phyloP scores from a whole-genome alignment of 2,797 vertebrate genomes.

The Sebastes iracundus region DNA sequence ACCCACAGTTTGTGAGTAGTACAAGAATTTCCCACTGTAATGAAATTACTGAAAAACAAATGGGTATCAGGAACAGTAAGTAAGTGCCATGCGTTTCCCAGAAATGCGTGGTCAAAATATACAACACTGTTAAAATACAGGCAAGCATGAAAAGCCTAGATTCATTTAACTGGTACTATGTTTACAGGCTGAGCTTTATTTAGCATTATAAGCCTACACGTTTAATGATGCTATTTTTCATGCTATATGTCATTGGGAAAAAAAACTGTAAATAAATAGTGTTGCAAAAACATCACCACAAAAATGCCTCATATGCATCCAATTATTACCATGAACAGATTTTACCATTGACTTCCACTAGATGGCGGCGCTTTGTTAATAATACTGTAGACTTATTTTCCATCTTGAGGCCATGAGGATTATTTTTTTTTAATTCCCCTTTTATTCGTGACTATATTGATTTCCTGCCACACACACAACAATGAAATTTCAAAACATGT shows the following conservation, averaged over 20 bases:
- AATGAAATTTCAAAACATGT: constrained; percentile 15
- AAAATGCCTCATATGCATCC: neutral
- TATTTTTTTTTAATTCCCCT: neutral
- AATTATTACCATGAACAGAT: neutral
- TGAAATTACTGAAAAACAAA: neutral
- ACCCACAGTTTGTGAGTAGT: neutral
- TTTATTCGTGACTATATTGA: neutral
- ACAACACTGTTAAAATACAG: neutral
- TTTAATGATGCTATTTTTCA: neutral
- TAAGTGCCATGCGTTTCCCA: neutral
- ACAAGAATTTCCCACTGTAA: neutral
- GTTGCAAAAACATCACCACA: neutral
- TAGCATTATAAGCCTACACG: too few relatives aligned
- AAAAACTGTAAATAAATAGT: neutral
- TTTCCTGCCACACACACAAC: neutral
- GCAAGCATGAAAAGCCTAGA: neutral
- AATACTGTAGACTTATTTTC: neutral
- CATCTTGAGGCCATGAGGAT: neutral
- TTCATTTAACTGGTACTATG: neutral
- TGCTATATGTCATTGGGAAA: neutral
- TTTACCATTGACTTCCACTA: neutral
- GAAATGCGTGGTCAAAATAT: neutral
- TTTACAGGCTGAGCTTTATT: neutral
- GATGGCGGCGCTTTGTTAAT: constrained; percentile 17
- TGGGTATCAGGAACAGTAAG: neutral